Evolutionary conservation across 2,888 invertebrate genomes (phyloP), one percentile per base, ranked within the genome.

Genomic region (Rhagium mordax): DNA sequence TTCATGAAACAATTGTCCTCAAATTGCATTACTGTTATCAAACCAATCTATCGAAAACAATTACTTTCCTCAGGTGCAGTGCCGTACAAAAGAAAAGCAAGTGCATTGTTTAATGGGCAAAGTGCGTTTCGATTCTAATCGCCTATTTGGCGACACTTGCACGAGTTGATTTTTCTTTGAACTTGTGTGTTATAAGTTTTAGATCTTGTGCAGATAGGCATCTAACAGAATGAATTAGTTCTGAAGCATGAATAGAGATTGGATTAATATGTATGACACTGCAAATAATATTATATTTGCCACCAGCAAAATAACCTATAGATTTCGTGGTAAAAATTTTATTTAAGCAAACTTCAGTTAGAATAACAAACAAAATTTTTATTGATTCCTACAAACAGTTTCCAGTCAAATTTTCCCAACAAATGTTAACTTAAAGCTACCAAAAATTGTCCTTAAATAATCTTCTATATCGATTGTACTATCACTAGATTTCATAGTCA

Each of bases 41-140:
- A 20, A 61, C 21, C 61, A 47, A 61, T 61, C 61, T 47, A 47
- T 61, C 61, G 20, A 20, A 21, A 21, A 61, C 6, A 61, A 61
- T 61, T 59, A 29, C 59, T 59, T 60, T 41, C 18, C 41, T 41
- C 60, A 8, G 47, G 20, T 21, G 3, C 10, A 33, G 20, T 21
- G 47, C 33, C 47, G 0, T 20, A 20, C 20, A 61, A 41, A 61
- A 47, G 21, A 61, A 61, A 47, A 47, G 47, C n/a, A 61, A 41
- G 13, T 47, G 21, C 47, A 61, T 3, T 18, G 7, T 10, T 61
- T 61, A 61, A 47, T 47, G 47, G 61, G 21, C 16, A 61, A 47
- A 47, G 10, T 47, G 61, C 59, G 59, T 59, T 29, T 33, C 47
- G 61, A 47, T 61, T 5, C n/a, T 21, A 59, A 59, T 59, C 59